phyloP scores from a whole-genome alignment of 2,797 vertebrate species.

The Acrossocheilus fasciatus region DNA sequence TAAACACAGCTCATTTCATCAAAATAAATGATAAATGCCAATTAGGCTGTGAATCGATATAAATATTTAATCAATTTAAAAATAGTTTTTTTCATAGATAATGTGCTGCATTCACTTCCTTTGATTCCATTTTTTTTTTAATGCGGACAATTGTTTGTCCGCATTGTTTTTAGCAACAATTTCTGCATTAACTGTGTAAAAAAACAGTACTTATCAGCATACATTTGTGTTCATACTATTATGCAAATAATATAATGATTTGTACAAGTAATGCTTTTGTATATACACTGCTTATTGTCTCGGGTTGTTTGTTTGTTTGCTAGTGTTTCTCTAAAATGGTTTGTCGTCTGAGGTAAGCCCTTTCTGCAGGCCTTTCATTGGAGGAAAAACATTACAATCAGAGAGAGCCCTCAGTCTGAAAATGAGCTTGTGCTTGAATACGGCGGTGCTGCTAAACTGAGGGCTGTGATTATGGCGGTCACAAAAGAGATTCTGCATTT shows the following conservation, averaged over 20 bases:
- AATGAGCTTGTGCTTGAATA: conserved; percentile 4
- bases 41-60: background rate
- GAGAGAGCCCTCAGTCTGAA: background rate
- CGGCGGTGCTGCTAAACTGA: background rate
- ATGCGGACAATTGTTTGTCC: background rate
- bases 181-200: background rate
- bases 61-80: background rate
- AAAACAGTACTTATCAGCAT: no score
- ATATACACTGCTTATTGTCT: conserved; percentile 9
- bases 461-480: conserved; percentile 20
- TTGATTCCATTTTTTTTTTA: no score
- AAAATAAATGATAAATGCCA: background rate
- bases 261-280: background rate
- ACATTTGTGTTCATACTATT: background rate
- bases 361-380: conserved; percentile 3
- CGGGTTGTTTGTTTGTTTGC: background rate
- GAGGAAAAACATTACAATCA: background rate
- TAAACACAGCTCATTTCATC: background rate
- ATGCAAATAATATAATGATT: background rate
- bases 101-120: background rate
- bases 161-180: background rate
- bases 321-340: background rate
- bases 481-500: conserved; percentile 33
- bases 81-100: background rate
- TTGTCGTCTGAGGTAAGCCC: background rate